Evolutionary conservation across 1,140 invertebrate species (phyloP).

Genomic region (Delia radicum): DNA sequence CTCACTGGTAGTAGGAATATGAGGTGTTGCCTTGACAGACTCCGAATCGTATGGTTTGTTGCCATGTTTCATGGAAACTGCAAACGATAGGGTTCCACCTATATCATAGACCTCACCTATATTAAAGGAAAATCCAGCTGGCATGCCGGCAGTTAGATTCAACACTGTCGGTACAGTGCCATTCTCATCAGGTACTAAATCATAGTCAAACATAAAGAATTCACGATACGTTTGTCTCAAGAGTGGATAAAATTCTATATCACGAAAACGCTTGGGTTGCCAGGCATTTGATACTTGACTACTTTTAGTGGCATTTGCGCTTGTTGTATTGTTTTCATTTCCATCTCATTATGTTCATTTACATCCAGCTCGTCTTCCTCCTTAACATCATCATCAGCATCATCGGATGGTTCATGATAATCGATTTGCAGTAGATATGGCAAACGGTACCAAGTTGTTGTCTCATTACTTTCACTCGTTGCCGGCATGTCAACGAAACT

Average conservation of each 20-base stretch:
- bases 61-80: slow-evolving; percentile 63
- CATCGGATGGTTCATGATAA: slow-evolving; percentile 29
- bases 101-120: slow-evolving; percentile 69
- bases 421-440: slow-evolving; percentile 41
- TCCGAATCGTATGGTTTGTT: slow-evolving; percentile 54
- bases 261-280: slow-evolving; percentile 35
- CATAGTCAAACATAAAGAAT: slow-evolving; percentile 72
- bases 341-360: slow-evolving; percentile 12
- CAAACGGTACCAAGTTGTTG: slow-evolving; percentile 18
- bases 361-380: background rate
- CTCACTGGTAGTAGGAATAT: slow-evolving; percentile 31
- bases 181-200: slow-evolving; percentile 61
- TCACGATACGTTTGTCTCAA: slow-evolving; percentile 67
- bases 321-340: slow-evolving; percentile 27
- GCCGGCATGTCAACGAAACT: background rate
- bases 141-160: slow-evolving; percentile 63
- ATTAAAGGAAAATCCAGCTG: slow-evolving; percentile 65
- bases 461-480: slow-evolving; percentile 20
- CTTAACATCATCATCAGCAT: background rate
- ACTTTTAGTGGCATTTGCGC: slow-evolving; percentile 2
- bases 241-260: slow-evolving; percentile 58
- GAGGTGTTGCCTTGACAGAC: slow-evolving; percentile 50
- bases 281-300: slow-evolving; percentile 35
- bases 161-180: slow-evolving; percentile 63
- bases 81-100: slow-evolving; percentile 68